Evolutionary conservation across 1,140 invertebrate species (phyloP).

Genomic region (Drosophila eugracilis): DNA sequence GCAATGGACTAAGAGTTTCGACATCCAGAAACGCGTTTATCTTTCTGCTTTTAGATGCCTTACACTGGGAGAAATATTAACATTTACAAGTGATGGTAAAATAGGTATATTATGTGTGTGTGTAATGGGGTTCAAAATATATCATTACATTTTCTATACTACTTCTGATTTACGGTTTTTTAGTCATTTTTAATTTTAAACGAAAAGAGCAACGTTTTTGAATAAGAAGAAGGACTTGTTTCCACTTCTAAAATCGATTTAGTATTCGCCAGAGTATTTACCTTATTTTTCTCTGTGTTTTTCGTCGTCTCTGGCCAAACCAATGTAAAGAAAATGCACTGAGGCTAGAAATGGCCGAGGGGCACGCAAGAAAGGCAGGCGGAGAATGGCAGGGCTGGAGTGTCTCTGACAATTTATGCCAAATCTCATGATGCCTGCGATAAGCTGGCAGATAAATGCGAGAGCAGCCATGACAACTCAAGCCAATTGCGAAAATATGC

Average conservation of each 20-base stretch:
- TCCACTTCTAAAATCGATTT: not conserved
- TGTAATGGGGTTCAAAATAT: too few relatives aligned
- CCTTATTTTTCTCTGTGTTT: conserved; percentile 1
- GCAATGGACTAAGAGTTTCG: conserved; percentile 40
- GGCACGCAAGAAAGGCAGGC: too few relatives aligned
- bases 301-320: not conserved
- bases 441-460: conserved; percentile 62
- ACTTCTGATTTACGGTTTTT: too few relatives aligned
- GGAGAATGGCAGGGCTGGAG: not conserved
- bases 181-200: too few relatives aligned
- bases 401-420: conserved; percentile 58
- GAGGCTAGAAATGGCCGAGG: not conserved
- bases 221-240: too few relatives aligned
- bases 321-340: conserved; percentile 23
- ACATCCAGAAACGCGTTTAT: conserved; percentile 33
- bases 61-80: not conserved
- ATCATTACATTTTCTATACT: too few relatives aligned
- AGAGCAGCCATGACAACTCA: conserved; percentile 34
- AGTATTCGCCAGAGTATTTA: not conserved
- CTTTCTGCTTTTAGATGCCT: not conserved
- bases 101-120: too few relatives aligned
- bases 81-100: too few relatives aligned
- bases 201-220: too few relatives aligned
- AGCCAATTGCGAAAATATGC: conserved; percentile 52
- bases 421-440: conserved; percentile 63